Base-by-base conservation (phyloP, 2,888 invertebrate species). In the Mallateleia sp. region DNA sequence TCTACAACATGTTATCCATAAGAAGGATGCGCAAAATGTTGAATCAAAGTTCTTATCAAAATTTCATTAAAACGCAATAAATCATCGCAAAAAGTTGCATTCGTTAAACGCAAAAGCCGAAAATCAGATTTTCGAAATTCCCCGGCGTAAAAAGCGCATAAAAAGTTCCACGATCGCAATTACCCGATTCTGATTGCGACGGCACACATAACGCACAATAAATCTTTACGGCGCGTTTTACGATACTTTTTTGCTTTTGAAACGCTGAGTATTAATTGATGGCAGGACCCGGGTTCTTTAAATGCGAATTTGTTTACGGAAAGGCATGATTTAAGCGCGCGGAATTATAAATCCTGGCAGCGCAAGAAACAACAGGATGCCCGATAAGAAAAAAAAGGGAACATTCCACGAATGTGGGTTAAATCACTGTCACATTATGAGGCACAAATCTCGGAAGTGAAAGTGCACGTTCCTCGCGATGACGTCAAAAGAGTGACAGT, bases 371-470 rank as follows among this genome's bases (percentile, higher is more conserved):
- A 75, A 82, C 82, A 74, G 62, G 77, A 74, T 69, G 28, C 64
- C 50, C 71, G 74, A 79, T 78, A 72, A 75, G 9, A 32, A 32
- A 14, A 80, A 87, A 87, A 86, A 54, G 84, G 67, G 81, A 71
- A 78, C 84, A 77, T 78, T 67, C 72, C 52, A 18, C 22, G 47
- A 67, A 86, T 87, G 84, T 87, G 78, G 87, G 87, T 87, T 87
- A 85, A 87, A 87, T 87, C 81, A 87, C 81, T 85, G 87, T 87
- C 87, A 74, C 84, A 81, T 87, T 85, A 84, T 78, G 79, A 87
- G 42, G 87, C 87, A 83, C 82, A 82, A 79, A 87, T 85, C 87
- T 84, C 87, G 87, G 87, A 84, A 87, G 87, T 87, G 87, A 87
- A 87, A 84, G 84, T 87, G 60, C 78, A 66, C 83, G 77, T 87